Base-by-base conservation (phyloP, 1,140 invertebrate species). In the Drosophila setifemur region DNA sequence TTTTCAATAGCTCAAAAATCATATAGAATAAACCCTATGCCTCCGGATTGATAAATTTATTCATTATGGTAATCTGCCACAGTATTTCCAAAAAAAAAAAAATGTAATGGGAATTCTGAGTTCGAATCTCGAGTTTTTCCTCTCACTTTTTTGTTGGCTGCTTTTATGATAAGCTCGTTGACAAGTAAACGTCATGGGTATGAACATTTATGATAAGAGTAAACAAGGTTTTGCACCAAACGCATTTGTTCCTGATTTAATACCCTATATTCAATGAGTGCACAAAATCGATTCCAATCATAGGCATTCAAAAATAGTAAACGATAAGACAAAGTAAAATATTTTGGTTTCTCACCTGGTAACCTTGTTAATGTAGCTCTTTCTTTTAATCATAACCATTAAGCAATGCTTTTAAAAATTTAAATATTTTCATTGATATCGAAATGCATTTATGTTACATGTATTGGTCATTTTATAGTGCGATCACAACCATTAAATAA, bases 181-280 rank as follows among this genome's bases (percentile, higher is more conserved):
- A 72, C 67, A 72, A 67, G 54, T 58, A 37, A 81, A 61, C 64
- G 64, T 78, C 79, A 73, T 48, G 68, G 45, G 16, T 19, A 39
- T n/a, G 58, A 14, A 55, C 54, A 52, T 43, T 23, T 31, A 43
- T 58, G 78, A 85, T 78, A 83, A 70, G 44, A 14, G n/a, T 23
- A 40, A n/a, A 31, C 45, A 45, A 54, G 48, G 42, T 70, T 66
- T 60, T 8, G 47, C 37, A 28, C 18, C 39, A 71, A 31, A 58
- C 52, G 16, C 35, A 52, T 49, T 81, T 57, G 19, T 16, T 6
- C 54, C 39, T 60, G 55, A 61, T 61, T 39, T 19, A 25, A 64
- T 64, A 64, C 61, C 61, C 57, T 64, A 40, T 49, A 11, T 64
- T 4, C 4, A 12, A 21, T 8, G 3, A 6, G 2, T n/a, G n/a